Evolutionary conservation across 2,888 invertebrate genomes (phyloP), one percentile per base, ranked within the genome.

Genomic region (Acheta domesticus): DNA sequence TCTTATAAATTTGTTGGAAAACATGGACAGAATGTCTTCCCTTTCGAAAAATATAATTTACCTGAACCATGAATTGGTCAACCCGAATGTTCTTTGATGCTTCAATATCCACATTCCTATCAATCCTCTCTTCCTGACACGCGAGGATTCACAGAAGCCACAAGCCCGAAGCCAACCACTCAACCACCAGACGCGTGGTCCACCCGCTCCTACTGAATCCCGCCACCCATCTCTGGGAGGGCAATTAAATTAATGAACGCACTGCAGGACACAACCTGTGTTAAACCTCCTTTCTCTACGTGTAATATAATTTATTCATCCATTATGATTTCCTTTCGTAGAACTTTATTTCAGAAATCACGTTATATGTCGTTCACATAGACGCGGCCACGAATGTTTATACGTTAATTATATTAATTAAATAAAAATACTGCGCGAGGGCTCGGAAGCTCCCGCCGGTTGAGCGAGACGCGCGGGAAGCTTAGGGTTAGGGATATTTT

Each of bases 311-410:
- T 62, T 62, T n/a, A 62, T 62, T 62, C 62, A 19, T n/a, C 16
- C n/a, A 62, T 62, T 62, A 62, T 62, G 62, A 62, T 62, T 62
- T 62, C 62, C 62, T 62, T 62, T 62, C 62, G n/a, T 62, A 62
- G 62, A 62, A 14, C 62, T 62, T 62, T 62, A 62, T 62, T 62
- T 62, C 62, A 62, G 62, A 62, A 62, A 62, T 62, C 62, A 62
- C 62, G 62, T 62, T 62, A 62, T n/a, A 62, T 14, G 16, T 14
- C 14, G n/a, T 62, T 62, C 62, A 36, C 62, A 62, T 62, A 62
- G 62, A 62, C n/a, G 62, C 62, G 62, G 14, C 62, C 62, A 62
- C 62, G 62, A 62, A 12, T 62, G 62, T 62, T 12, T 62, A 62
- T 62, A 62, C 62, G 62, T 62, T 62, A 62, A 62, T 62, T 62